Percentiles rank a stretch among this genome's conserved stretches.
These are phyloP conservation scores for Nothocercus julius DNA, from an alignment of 2,113 vertebrate species.

Conservation along the genomic window DNA sequence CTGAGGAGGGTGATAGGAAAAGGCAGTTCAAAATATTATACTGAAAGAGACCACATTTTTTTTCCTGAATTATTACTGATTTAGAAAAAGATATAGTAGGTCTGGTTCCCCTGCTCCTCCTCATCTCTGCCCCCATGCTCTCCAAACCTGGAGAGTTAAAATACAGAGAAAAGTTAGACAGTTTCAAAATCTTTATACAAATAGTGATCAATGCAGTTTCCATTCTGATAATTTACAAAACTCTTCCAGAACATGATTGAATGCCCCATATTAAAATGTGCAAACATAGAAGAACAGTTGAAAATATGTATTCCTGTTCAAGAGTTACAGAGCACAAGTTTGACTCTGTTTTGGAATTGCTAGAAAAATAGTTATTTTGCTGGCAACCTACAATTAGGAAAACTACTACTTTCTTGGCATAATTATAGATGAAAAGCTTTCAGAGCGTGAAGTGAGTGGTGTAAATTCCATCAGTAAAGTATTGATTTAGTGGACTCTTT, in stretches of 20 bases:
- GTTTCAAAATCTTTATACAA: neutral
- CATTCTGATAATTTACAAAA: neutral
- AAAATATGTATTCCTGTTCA: accelerated
- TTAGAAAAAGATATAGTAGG: neutral
- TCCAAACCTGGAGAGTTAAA: neutral
- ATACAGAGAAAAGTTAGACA: neutral
- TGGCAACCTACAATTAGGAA: neutral
- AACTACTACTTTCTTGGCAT: neutral
- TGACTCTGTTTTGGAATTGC: neutral
- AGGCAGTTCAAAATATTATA: neutral
- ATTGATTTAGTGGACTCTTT: neutral
- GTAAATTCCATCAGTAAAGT: neutral
- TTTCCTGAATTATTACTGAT: neutral
- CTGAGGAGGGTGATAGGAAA: neutral
- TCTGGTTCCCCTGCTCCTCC: neutral
- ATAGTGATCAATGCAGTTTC: neutral
- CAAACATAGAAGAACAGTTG: neutral
- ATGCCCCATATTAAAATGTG: neutral
- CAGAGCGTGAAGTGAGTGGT: neutral
- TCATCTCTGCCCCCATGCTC: too few relatives aligned
- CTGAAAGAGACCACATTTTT: neutral
- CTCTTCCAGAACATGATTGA: neutral
- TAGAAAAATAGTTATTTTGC: neutral
- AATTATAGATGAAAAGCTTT: neutral
- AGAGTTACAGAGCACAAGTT: neutral